A percentile compares a stretch with the other conserved stretches of the same genome.
phyloP scores from a whole-genome alignment of 2,797 vertebrate genomes.

The Perodicticus potto region DNA sequence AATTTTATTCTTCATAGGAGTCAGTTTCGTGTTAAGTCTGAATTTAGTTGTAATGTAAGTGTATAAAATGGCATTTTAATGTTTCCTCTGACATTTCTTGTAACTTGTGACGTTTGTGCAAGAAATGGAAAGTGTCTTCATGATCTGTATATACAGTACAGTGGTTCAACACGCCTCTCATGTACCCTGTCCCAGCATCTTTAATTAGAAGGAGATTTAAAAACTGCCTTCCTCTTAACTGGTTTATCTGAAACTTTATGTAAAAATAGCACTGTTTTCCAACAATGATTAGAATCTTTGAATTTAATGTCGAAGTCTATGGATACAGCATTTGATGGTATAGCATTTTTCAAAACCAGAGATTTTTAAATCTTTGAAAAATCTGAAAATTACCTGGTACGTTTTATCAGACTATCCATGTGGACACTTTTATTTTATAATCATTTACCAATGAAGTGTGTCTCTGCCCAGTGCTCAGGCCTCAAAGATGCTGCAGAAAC shows the following conservation, averaged over 20 bases:
- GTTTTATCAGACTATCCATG: neutral
- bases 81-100: neutral
- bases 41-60: neutral
- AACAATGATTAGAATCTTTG: neutral
- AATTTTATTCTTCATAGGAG: neutral
- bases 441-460: neutral
- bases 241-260: neutral
- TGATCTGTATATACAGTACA: neutral
- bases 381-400: neutral
- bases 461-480: neutral
- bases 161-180: neutral
- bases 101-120: neutral
- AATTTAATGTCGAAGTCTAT: neutral
- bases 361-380: neutral
- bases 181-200: neutral
- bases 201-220: neutral
- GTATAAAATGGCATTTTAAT: neutral
- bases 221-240: neutral
- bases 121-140: neutral
- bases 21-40: neutral
- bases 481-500: neutral
- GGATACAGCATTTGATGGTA: neutral
- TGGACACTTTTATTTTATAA: neutral
- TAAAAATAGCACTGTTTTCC: slow-evolving; percentile 30
- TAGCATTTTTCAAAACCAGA: neutral